These are phyloP conservation scores for Cebidichthys violaceus DNA, from an alignment of 2,113 vertebrate genomes.

Conservation along the genomic window DNA sequence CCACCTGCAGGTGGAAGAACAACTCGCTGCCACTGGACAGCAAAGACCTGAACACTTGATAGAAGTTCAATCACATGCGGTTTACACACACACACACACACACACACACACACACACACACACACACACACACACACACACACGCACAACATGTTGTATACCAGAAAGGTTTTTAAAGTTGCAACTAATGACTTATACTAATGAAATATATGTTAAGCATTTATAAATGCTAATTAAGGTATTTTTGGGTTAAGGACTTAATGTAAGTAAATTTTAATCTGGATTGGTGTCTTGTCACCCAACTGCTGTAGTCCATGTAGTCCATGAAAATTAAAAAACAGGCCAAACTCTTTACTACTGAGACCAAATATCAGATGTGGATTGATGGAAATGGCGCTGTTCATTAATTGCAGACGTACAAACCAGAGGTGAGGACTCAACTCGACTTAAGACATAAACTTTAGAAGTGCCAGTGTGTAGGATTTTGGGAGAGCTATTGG, in stretches of 20 bases:
- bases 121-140: conserved; percentile 23
- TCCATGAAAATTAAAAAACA: too few species aligned
- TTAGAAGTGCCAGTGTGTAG: neutral
- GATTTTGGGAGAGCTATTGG: neutral
- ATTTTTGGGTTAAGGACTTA: neutral
- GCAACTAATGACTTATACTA: neutral
- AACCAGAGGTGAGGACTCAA: neutral
- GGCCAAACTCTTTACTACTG: too few species aligned
- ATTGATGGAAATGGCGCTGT: neutral
- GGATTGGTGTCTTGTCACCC: neutral
- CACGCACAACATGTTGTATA: neutral
- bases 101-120: too few species aligned
- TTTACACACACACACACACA: conserved; percentile 11
- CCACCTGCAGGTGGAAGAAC: conserved; percentile 78
- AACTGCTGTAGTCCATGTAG: neutral
- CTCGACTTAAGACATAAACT: neutral
- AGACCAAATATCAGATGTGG: neutral
- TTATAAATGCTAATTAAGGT: neutral
- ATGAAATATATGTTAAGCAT: neutral
- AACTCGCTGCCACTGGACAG: conserved; percentile 38
- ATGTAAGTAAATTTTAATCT: neutral
- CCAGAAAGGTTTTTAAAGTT: neutral
- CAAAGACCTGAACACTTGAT: conserved; percentile 6
- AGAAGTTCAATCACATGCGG: neutral
- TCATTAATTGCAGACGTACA: neutral